Evolutionary conservation across 2,888 invertebrate species (phyloP).

Genomic region (Carabus problematicus): DNA sequence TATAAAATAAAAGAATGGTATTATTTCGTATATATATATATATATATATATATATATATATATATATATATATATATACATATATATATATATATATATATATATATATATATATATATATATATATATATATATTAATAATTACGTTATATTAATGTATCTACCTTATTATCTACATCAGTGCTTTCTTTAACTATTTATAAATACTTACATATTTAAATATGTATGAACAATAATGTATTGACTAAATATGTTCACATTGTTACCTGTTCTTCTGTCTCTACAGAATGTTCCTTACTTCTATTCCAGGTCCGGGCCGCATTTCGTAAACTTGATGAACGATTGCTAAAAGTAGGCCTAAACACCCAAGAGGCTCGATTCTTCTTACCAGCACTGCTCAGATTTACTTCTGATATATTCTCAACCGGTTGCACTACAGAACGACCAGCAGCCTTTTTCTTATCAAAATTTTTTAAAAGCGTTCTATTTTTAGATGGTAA

Average conservation of each 20-base stretch:
- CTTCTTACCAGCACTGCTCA: constrained; percentile 56
- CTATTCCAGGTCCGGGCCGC: constrained; percentile 54
- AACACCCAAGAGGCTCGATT: constrained; percentile 64
- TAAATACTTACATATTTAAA: not conserved
- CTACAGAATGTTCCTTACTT: constrained; percentile 39
- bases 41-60: too few species aligned
- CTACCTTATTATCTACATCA: too few species aligned
- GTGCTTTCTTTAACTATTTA: not conserved
- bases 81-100: not conserved
- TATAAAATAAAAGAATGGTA: too few species aligned
- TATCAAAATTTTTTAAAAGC: constrained; percentile 2
- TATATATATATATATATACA: not conserved
- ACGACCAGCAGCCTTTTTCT: constrained; percentile 25
- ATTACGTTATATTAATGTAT: too few species aligned
- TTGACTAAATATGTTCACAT: not conserved
- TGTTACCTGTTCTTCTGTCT: constrained; percentile 6
- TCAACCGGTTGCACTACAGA: constrained; percentile 31
- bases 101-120: constrained; percentile 6
- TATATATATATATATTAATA: not conserved
- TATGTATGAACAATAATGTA: not conserved
- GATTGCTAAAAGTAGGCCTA: constrained; percentile 63
- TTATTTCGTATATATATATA: too few species aligned
- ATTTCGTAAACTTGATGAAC: constrained; percentile 59
- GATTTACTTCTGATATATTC: constrained; percentile 52
- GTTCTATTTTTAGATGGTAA: constrained; percentile 53